Percentiles rank a stretch among this genome's conserved stretches.
Conservation (phyloP, 2,888 invertebrate genomes). For the Oligia fasciuncula region DNA sequence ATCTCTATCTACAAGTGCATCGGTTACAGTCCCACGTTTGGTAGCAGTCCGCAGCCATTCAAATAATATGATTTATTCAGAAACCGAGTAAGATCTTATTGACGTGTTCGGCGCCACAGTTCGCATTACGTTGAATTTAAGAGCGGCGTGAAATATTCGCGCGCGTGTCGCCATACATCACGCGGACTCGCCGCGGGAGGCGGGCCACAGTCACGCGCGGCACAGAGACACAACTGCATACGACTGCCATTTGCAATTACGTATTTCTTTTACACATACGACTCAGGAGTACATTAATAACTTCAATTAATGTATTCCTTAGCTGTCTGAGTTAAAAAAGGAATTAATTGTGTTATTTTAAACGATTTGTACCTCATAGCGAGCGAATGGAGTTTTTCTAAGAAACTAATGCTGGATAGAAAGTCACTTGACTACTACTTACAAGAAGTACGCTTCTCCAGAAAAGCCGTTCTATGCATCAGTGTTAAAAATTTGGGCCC, state of each 20-base stretch:
- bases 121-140: constrained; percentile 21
- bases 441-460: not conserved
- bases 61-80: constrained; percentile 25
- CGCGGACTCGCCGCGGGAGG: constrained; percentile 31
- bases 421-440: not conserved
- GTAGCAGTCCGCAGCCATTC: not conserved
- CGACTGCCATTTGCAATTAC: not conserved
- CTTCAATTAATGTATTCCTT: not conserved
- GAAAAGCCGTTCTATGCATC: not conserved
- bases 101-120: constrained; percentile 23
- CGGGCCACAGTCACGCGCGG: not conserved
- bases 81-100: constrained; percentile 13
- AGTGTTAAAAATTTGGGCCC: not conserved
- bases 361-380: not conserved
- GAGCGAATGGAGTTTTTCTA: not conserved
- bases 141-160: constrained; percentile 47
- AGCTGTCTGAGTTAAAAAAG: not conserved
- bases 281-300: not conserved
- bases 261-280: not conserved
- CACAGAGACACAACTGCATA: not conserved
- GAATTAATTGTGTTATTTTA: not conserved
- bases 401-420: not conserved
- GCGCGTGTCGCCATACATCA: constrained; percentile 52
- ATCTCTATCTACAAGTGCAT: not conserved
- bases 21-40: not conserved